phyloP scores from a whole-genome alignment of 2,888 invertebrate genomes.

The Tetragonisca angustula region DNA sequence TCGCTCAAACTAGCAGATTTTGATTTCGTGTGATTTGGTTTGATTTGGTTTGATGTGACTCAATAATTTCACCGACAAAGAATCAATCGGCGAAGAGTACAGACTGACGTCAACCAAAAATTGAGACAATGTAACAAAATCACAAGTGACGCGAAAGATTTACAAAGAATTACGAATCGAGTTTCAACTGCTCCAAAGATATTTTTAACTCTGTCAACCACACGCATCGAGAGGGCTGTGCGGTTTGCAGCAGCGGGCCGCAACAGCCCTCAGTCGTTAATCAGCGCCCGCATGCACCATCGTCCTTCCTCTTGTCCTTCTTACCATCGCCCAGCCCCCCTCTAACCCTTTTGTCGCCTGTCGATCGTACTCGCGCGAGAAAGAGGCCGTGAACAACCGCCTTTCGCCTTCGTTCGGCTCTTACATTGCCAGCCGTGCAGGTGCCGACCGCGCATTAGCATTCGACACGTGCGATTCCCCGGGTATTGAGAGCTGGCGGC shows the following conservation, averaged over 20 bases:
- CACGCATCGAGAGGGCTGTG: too few relatives aligned
- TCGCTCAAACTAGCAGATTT: too few relatives aligned
- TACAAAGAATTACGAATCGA: too few relatives aligned
- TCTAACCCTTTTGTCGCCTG: not conserved
- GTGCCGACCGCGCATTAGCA: slow-evolving; percentile 58
- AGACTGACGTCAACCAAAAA: too few relatives aligned
- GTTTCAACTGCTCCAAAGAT: too few relatives aligned
- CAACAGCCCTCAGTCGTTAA: slow-evolving; percentile 34
- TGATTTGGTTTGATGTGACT: too few relatives aligned
- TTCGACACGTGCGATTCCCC: slow-evolving; percentile 64
- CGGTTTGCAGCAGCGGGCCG: not conserved
- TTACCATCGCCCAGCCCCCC: not conserved
- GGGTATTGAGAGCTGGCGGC: slow-evolving; percentile 24
- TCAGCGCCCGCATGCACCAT: slow-evolving; percentile 55
- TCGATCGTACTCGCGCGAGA: slow-evolving; percentile 40
- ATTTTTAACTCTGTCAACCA: too few relatives aligned
- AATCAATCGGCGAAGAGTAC: too few relatives aligned
- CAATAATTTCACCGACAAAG: too few relatives aligned
- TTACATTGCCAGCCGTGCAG: slow-evolving; percentile 54
- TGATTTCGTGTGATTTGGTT: too few relatives aligned
- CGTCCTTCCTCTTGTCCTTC: slow-evolving; percentile 33
- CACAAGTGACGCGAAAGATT: too few relatives aligned
- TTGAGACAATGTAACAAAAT: too few relatives aligned
- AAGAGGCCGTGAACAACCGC: slow-evolving; percentile 58
- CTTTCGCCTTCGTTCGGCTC: slow-evolving; percentile 55